These are phyloP conservation scores for Scopus umbretta DNA, from an alignment of 2,113 vertebrate genomes.

Conservation along the genomic window DNA sequence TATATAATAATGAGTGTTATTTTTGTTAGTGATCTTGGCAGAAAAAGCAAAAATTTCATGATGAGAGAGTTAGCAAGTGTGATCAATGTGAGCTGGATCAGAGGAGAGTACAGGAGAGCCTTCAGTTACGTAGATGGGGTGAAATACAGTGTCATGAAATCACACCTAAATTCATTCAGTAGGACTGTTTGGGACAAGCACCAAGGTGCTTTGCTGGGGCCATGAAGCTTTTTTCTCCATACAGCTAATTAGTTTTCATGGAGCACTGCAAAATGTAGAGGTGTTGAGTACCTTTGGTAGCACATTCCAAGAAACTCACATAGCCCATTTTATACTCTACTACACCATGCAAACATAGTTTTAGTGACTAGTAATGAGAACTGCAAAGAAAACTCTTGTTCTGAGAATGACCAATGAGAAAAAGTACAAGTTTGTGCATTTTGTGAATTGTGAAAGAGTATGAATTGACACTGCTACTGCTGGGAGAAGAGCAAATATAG, in stretches of 20 bases:
- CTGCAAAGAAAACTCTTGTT: neutral
- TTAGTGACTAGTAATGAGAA: neutral
- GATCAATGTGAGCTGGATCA: neutral
- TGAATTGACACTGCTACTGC: neutral
- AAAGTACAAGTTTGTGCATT: neutral
- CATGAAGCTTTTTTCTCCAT: neutral
- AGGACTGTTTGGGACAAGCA: neutral
- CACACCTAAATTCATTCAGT: neutral
- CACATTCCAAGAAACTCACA: neutral
- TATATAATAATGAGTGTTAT: neutral
- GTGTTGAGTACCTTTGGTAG: neutral
- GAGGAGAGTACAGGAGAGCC: neutral
- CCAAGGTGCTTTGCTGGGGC: neutral
- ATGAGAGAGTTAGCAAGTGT: neutral
- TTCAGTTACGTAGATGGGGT: neutral
- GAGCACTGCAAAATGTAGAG: neutral
- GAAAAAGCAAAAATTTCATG: neutral
- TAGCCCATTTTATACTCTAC: neutral
- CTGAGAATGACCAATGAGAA: neutral
- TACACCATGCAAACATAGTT: neutral
- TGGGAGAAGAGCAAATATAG: neutral
- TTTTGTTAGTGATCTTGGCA: neutral
- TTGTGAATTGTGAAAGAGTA: neutral
- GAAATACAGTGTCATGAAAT: neutral
- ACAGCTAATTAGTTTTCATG: neutral